Conservation (phyloP, 2,113 vertebrate genomes). For the Hemibagrus wyckioides region DNA sequence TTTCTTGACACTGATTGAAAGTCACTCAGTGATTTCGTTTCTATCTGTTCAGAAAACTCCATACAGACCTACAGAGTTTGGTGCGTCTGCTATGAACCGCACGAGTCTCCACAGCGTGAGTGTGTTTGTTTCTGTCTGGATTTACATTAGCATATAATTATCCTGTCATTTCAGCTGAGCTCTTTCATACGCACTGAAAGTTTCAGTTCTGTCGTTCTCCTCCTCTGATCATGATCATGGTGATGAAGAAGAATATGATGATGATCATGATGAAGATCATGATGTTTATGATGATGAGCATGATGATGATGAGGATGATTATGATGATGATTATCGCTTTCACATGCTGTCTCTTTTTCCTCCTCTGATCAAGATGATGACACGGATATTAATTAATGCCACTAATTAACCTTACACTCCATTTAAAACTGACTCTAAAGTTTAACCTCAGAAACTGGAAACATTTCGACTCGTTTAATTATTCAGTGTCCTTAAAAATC, state of each 20-base stretch:
- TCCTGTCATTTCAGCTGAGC: not conserved
- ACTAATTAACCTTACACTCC: not conserved
- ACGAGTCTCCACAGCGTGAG: not conserved
- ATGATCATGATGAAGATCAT: not conserved
- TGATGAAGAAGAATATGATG: not conserved
- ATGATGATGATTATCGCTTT: not conserved
- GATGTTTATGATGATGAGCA: not conserved
- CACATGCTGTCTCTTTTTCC: not conserved
- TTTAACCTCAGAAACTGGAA: not conserved
- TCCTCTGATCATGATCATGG: not conserved
- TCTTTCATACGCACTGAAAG: not conserved
- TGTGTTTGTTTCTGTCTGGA: not conserved
- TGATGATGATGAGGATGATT: not conserved
- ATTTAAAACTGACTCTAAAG: not conserved
- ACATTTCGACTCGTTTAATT: too few species aligned
- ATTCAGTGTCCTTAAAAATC: too few species aligned
- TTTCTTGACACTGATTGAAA: too few species aligned
- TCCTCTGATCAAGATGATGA: not conserved
- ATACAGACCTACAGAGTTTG: not conserved
- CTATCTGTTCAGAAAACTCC: not conserved
- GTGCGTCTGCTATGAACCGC: not conserved
- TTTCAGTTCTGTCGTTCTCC: not conserved
- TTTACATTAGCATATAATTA: not conserved
- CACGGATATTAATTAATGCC: not conserved
- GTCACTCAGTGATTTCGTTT: not conserved